These are phyloP conservation scores for Ctenomys sociabilis DNA, from an alignment of 2,113 vertebrate genomes.

Conservation along the genomic window DNA sequence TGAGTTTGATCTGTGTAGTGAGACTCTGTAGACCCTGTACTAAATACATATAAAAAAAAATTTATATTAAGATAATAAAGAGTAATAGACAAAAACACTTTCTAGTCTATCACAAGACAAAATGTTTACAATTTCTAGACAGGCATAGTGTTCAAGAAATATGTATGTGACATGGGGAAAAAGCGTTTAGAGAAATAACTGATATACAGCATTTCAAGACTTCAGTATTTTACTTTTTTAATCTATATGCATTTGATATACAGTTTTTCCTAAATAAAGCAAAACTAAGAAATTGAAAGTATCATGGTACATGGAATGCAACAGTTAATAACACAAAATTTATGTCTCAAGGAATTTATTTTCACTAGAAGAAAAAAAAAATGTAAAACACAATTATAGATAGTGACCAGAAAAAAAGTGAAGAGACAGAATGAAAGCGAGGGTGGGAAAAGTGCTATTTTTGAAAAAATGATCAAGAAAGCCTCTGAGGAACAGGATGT, in stretches of 20 bases:
- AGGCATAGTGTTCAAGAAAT: neutral
- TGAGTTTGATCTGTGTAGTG: no score
- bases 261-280: neutral
- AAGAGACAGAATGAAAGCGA: neutral
- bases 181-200: neutral
- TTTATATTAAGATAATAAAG: neutral
- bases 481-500: neutral
- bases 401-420: neutral
- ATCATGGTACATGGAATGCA: neutral
- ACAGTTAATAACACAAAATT: neutral
- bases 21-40: no score
- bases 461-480: neutral
- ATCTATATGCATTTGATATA: neutral
- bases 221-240: neutral
- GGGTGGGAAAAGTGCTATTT: neutral
- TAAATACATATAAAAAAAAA: no score
- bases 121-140: neutral
- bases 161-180: neutral
- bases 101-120: neutral
- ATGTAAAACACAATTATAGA: neutral
- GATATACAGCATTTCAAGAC: neutral
- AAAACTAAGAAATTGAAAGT: neutral
- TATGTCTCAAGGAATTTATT: neutral
- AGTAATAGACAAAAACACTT: neutral
- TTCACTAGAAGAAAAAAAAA: slow-evolving; percentile 34